Conservation (phyloP, 2,113 vertebrate species). For the Litocranius walleri region DNA sequence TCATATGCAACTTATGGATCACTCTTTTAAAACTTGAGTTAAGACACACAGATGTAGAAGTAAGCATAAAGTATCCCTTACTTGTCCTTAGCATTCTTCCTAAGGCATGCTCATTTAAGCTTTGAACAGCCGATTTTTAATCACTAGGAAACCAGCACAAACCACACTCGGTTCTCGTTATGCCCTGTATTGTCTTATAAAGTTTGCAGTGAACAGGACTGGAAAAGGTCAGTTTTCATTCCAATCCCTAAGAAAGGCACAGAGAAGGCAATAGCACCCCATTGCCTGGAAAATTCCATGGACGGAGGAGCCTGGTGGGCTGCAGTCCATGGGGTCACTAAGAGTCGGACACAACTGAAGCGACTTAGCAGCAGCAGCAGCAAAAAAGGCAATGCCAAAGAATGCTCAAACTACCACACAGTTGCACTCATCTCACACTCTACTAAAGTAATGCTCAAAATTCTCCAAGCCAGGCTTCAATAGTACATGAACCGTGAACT, state of each 20-base stretch:
- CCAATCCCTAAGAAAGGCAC: not conserved
- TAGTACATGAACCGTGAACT: not conserved
- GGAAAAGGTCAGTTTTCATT: not conserved
- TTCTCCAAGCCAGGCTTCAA: not conserved
- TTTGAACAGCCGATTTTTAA: not conserved
- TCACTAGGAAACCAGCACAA: constrained; percentile 25
- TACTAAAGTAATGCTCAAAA: not conserved
- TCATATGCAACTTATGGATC: not conserved
- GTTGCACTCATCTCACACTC: not conserved
- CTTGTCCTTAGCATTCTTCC: not conserved
- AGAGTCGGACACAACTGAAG: too few species aligned
- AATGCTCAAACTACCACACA: not conserved
- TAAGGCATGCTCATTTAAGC: not conserved
- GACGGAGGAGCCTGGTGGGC: too few species aligned
- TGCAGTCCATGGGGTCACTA: too few species aligned
- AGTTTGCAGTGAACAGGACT: not conserved
- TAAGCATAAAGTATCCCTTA: not conserved
- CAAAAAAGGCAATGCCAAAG: not conserved
- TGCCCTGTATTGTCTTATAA: not conserved
- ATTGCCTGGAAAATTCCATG: too few species aligned
- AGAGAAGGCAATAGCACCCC: too few species aligned
- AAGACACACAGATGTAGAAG: not conserved
- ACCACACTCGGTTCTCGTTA: not conserved
- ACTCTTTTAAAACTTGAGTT: not conserved
- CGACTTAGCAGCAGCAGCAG: not conserved